Base-by-base conservation (phyloP, 2,888 invertebrate genomes). In the Chaitophorus viminalis region DNA sequence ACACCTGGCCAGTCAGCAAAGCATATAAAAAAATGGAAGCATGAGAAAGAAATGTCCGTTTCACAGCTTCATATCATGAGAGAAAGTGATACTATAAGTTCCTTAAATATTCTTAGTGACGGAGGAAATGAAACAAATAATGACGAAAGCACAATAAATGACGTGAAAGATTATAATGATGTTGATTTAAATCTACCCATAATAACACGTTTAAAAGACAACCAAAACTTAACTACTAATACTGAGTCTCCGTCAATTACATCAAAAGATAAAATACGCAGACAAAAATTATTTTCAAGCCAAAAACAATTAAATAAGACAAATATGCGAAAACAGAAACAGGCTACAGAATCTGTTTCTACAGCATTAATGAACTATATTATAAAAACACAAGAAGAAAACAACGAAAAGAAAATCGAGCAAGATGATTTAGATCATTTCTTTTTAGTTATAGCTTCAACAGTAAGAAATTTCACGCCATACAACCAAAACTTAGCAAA, bases 41-140 rank as follows among this genome's bases (percentile, higher is more conserved):
- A 72, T 72, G 74, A 74, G 36, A 36, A 74, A 74, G 74, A 74
- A 74, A 74, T 74, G 74, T 74, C 36, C 25, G 36, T 74, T 74
- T 74, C 36, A 74, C 74, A 36, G 74, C 74, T 36, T 74, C 74
- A 74, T 74, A 36, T n/a, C n/a, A n/a, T 74, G 74, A 74, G 74
- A 74, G 74, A 74, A 74, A 74, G 74, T 36, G 74, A 74, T 74
- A 74, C 74, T 9, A 74, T 74, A 25, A 65, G 21, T 9, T 65
- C 65, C 65, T 21, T 65, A 65, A 65, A 65, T 65, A 21, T 65
- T n/a, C 25, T 18, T 60, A 65, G 65, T 65, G 65, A 65, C n/a
- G 65, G 6, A 65, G 65, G n/a, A 65, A 25, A 9, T 25, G 74
- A 74, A 74, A 25, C 36, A 74, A 74, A 74, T 25, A 74, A 74